phyloP scores from a whole-genome alignment of 2,888 invertebrate species.

The Ochropleura leucogaster region DNA sequence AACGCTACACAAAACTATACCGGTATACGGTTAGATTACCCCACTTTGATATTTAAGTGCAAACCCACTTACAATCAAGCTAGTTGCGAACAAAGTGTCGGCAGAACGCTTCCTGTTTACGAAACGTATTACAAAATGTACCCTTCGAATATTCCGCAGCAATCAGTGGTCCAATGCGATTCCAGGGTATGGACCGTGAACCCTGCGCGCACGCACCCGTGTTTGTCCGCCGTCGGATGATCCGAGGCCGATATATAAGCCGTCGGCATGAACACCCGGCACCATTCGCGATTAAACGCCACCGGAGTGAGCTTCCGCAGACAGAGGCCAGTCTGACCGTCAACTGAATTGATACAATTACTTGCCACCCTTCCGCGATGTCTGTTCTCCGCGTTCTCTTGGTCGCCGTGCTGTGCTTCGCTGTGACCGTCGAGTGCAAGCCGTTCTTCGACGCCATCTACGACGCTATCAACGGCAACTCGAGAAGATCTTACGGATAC shows the following conservation, averaged over 20 bases:
- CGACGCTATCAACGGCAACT: slow-evolving; percentile 84
- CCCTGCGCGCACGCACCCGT: slow-evolving; percentile 82
- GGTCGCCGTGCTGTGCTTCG: slow-evolving; percentile 72
- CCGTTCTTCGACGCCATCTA: slow-evolving; percentile 88
- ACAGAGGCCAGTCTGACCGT: slow-evolving; percentile 84
- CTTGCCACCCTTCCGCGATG: slow-evolving; percentile 86
- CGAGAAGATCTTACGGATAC: slow-evolving; percentile 83
- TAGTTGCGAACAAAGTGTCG: slow-evolving; percentile 67
- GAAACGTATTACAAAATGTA: slow-evolving; percentile 73
- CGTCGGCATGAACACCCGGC: slow-evolving; percentile 83
- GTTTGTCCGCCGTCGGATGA: slow-evolving; percentile 86
- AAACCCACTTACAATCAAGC: slow-evolving; percentile 67
- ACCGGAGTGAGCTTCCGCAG: slow-evolving; percentile 85
- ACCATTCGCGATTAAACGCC: slow-evolving; percentile 88
- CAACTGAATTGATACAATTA: slow-evolving; percentile 86
- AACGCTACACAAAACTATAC: slow-evolving; percentile 46
- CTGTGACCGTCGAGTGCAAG: slow-evolving; percentile 72
- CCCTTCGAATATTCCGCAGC: slow-evolving; percentile 77
- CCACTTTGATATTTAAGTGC: slow-evolving; percentile 63
- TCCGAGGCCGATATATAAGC: slow-evolving; percentile 90
- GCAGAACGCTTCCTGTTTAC: slow-evolving; percentile 77
- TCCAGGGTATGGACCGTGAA: slow-evolving; percentile 89
- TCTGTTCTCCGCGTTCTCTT: slow-evolving; percentile 74
- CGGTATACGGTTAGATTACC: slow-evolving; percentile 59
- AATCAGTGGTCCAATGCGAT: slow-evolving; percentile 78